Evolutionary conservation across 1,140 invertebrate genomes (phyloP), one percentile per base, ranked within the genome.

Genomic region (Sinonovacula constricta): DNA sequence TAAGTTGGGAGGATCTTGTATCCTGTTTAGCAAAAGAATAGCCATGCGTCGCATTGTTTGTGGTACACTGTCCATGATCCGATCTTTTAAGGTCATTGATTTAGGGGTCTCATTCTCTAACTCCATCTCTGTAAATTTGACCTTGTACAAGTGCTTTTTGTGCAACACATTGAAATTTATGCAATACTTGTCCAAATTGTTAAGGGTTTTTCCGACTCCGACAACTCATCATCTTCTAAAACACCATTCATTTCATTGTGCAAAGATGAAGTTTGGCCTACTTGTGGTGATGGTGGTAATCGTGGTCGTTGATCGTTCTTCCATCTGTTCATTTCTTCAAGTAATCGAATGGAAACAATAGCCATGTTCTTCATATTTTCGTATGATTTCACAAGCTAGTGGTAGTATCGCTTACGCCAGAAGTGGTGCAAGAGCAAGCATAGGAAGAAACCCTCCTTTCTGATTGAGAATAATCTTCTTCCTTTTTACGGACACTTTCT

Each of bases 1-100:
- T 10, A 67, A 49, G 28, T 53, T 1, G 30, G 65, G 49, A 53
- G 49, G 65, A 1, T 45, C 45, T 30, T 67, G 4, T 5, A 67
- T 22, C 65, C 49, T 45, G 2, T 51, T n/a, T 26, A 67, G 28
- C 22, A 67, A 45, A 4, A 67, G 28, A 49, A 31, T 67, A 28
- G 65, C 65, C 53, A 51, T 67, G n/a, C 65, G 65, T 1, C 45
- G 39, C 65, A 67, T 67, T 1, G 65, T 45, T 5, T 15, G 14
- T 0, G 49, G 39, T 2, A 67, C 65, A 30, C 65, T 67, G 24
- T 51, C 49, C 1, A 51, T 14, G 3, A 67, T 53, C 22, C 49
- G 65, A 53, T 67, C 45, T 49, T 30, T 22, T 22, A 67, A 26
- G 2, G 28, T 26, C 18, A 49, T 2, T 10, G 36, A 22, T 2